Evolutionary conservation across 2,888 invertebrate genomes (phyloP).

Genomic region (Megalurothrips usitatus): DNA sequence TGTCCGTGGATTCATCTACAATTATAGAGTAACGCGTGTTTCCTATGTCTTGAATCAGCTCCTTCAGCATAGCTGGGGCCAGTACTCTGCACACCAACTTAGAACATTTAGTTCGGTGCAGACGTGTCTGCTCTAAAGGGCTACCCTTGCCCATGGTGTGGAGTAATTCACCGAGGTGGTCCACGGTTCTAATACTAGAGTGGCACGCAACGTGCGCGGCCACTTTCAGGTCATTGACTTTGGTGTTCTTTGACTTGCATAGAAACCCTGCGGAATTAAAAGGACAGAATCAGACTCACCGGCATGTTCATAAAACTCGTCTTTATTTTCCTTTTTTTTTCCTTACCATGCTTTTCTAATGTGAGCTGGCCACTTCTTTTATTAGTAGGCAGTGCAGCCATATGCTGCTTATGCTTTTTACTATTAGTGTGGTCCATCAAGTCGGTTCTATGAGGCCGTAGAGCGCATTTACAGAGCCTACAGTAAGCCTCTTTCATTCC

Average conservation of each 20-base stretch:
- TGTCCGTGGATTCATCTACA: constrained; percentile 37
- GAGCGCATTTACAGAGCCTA: constrained; percentile 24
- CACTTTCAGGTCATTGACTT: constrained; percentile 36
- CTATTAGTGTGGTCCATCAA: constrained; percentile 31
- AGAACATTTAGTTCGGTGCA: constrained; percentile 36
- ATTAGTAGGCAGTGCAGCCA: background rate
- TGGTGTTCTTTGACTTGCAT: constrained; percentile 33
- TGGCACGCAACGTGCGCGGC: constrained; percentile 37
- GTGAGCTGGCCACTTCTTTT: background rate
- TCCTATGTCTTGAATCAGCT: constrained; percentile 34
- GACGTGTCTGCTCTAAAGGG: constrained; percentile 29
- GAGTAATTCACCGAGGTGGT: constrained; percentile 34
- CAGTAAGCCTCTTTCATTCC: constrained; percentile 25
- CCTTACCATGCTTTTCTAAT: background rate
- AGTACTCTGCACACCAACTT: constrained; percentile 35
- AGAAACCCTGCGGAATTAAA: background rate
- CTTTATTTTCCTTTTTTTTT: no score
- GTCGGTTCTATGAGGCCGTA: constrained; percentile 31
- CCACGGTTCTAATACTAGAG: constrained; percentile 35
- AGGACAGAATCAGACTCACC: background rate
- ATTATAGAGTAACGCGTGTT: constrained; percentile 33
- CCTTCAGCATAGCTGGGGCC: constrained; percentile 33
- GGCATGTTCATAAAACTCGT: background rate
- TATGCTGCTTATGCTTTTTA: constrained; percentile 17
- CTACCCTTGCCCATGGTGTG: constrained; percentile 7